Percentiles rank a stretch among this genome's conserved stretches.
phyloP scores from a whole-genome alignment of 2,113 vertebrate genomes.

The Corythornis cristatus region DNA sequence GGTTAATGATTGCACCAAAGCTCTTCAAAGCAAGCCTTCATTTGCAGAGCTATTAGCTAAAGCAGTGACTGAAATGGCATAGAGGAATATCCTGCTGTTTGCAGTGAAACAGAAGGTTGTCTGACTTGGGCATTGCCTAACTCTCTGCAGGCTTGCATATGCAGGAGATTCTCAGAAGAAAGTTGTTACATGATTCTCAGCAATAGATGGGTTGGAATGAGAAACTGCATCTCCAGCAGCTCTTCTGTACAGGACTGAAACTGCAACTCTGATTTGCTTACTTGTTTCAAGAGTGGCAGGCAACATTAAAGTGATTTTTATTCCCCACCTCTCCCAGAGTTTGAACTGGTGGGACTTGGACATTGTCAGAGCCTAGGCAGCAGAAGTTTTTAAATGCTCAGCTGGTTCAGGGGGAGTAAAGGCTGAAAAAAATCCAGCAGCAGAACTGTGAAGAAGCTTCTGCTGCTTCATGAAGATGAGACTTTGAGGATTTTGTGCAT shows the following conservation, averaged over 20 bases:
- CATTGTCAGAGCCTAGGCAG: background rate
- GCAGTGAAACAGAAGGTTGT: slow-evolving; percentile 12
- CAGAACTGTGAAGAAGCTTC: background rate
- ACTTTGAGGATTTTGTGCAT: background rate
- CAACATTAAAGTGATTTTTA: background rate
- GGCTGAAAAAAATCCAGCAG: background rate
- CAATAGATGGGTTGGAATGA: background rate
- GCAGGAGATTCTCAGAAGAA: slow-evolving; percentile 3
- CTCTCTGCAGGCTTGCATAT: slow-evolving; percentile 31
- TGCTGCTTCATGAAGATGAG: background rate
- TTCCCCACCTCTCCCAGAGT: background rate
- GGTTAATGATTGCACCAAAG: slow-evolving; percentile 59
- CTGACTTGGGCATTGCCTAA: background rate
- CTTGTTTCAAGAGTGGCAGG: background rate
- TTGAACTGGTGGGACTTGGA: background rate
- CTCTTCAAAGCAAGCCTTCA: slow-evolving; percentile 54
- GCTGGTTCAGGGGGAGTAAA: background rate
- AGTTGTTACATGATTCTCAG: background rate
- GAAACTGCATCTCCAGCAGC: background rate
- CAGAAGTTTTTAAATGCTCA: background rate
- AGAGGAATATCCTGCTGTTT: slow-evolving; percentile 48
- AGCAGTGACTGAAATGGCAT: background rate
- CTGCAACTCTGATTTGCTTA: background rate
- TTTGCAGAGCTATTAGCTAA: slow-evolving; percentile 53
- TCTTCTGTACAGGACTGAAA: background rate